phyloP scores from a whole-genome alignment of 2,888 invertebrate genomes.

The Cephalotes varians region DNA sequence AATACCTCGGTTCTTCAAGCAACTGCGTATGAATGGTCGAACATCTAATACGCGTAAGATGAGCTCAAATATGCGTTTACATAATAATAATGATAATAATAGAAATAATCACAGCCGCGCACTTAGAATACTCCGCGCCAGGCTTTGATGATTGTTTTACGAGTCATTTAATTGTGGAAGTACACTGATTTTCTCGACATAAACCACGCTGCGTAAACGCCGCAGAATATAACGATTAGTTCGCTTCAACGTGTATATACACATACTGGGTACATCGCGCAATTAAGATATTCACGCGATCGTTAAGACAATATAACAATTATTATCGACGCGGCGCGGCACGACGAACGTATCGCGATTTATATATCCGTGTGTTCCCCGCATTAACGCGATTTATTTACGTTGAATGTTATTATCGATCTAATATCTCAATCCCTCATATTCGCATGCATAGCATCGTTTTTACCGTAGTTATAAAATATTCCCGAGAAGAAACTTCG shows the following conservation, averaged over 20 bases:
- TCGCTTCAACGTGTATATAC: conserved; percentile 23
- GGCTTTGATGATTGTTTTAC: conserved; percentile 30
- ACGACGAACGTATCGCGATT: neutral
- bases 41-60: neutral
- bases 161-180: conserved; percentile 20
- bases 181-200: conserved; percentile 23
- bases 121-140: neutral
- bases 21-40: too few relatives aligned
- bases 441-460: neutral
- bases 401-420: neutral
- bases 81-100: conserved; percentile 14
- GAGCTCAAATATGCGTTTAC: neutral
- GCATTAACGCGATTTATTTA: conserved; percentile 25
- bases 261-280: neutral
- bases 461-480: neutral
- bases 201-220: conserved; percentile 26
- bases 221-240: conserved; percentile 8
- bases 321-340: neutral
- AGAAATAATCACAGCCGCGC: conserved; percentile 7
- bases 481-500: neutral
- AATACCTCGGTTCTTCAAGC: neutral
- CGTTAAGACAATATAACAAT: conserved; percentile 34
- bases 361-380: neutral
- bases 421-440: neutral
- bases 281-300: conserved; percentile 13